Base-by-base conservation (phyloP, 2,888 invertebrate genomes). In the Hydrotaea cyrtoneurina region DNA sequence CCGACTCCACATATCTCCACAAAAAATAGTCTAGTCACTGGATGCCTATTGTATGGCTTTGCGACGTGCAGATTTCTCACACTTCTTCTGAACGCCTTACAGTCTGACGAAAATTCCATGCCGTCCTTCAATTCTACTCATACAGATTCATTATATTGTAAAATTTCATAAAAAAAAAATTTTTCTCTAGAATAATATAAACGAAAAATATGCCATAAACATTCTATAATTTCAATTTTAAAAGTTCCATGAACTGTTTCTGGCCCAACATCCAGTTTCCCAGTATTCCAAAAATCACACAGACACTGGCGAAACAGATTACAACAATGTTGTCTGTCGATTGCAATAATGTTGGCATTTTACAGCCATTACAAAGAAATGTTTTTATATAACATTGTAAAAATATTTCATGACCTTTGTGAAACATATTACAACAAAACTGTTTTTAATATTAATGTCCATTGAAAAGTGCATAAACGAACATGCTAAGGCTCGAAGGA, bases 311-410 rank as follows among this genome's bases (percentile, higher is more conserved):
- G 11, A 36, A 43, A 43, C 17, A 66, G 21, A 64, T 64, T 39
- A 66, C 19, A 66, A 66, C 43, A 66, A 66, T 66, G 66, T 66
- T 17, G 62, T 62, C 62, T 62, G 66, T 66, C 66, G 66, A 39
- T 66, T 39, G 39, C 66, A 66, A 66, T 43, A 66, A 66, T 21
- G 19, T 43, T 43, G 17, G 36, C 66, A 66, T 66, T 66, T 66
- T 39, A 43, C 43, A 39, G 13, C 43, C 66, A 66, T 43, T 66
- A 66, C 66, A 66, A 66, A 66, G 66, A 39, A 66, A 66, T 66
- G 66, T 66, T 66, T 39, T 43, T 39, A 66, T 19, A 66, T 43
- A 43, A 66, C 66, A 66, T 39, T 66, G 62, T 62, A 66, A 66
- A 66, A 66, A 43, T 66, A 66, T 66, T 66, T 66, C 43, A 66